These are phyloP conservation scores for Tipula confusa DNA, from an alignment of 2,888 invertebrate genomes.

Conservation along the genomic window DNA sequence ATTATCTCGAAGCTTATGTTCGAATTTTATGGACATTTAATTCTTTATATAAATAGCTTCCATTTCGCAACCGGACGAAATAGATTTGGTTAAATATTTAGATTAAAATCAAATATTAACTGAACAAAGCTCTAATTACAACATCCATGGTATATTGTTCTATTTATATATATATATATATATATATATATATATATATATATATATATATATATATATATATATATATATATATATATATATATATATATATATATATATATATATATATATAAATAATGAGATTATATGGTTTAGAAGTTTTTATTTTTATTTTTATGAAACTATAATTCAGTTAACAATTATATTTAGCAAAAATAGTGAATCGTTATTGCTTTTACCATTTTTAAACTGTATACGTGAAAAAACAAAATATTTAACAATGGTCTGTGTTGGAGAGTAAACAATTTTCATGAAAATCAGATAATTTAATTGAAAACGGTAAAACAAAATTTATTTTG, in stretches of 20 bases:
- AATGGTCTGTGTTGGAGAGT: background rate
- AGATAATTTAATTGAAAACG: background rate
- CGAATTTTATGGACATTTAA: constrained; percentile 16
- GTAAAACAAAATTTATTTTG: background rate
- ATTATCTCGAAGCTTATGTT: background rate
- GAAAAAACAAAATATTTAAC: background rate
- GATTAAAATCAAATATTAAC: background rate
- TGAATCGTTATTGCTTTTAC: background rate
- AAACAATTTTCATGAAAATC: background rate
- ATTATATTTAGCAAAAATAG: background rate
- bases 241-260: too few species aligned
- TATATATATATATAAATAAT: background rate
- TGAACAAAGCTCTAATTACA: background rate
- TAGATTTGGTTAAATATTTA: background rate
- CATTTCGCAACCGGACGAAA: background rate
- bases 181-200: too few species aligned
- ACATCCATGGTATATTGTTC: background rate
- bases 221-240: too few species aligned
- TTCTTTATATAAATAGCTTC: background rate
- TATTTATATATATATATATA: too few species aligned
- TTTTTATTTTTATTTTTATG: background rate
- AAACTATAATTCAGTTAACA: background rate
- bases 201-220: too few species aligned
- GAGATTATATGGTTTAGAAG: background rate
- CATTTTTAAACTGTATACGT: too few species aligned